Base-by-base conservation (phyloP, 2,113 vertebrate genomes). In the Cacatua alba region DNA sequence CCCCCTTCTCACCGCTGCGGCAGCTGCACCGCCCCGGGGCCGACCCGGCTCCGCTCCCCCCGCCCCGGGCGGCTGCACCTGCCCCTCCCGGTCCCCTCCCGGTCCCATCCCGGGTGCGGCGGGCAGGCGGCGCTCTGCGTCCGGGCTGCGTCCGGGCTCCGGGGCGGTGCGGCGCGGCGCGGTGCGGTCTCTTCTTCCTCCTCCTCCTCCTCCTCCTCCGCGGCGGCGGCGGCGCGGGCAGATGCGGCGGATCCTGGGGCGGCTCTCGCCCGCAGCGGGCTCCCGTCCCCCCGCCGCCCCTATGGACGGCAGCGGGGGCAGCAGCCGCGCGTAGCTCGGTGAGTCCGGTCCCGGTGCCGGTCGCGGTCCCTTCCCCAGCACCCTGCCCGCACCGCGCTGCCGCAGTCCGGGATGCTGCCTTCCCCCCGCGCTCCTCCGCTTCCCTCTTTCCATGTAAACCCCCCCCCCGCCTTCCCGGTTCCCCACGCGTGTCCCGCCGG, bases 81-180 rank as follows among this genome's bases (percentile, higher is more conserved):
- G 80, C 79, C 69, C 62, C 70, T 55, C 53, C 53, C 28, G 41
- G 41, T 43, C 82, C 52, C 72, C 31, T 72, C 39, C 68, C 88
- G 41, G 41, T 43, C 82, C 52, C 78, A 31, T 72, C 39, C 68
- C 88, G 68, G 44, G 64, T 44, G 41, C 70, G 11, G 85, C 92
- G 68, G 87, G 84, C 72, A 96, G 95, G 95, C 76, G 95, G 95
- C 95, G 95, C 94, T 95, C n/a, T n/a, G n/a, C n/a, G n/a, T n/a
- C n/a, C n/a, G n/a, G n/a, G n/a, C 81, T 83, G 94, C 49, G 86
- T 76, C 10, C 51, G 79, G 69, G 78, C 80, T 81, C n/a, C 72
- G 72, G 78, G 88, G 88, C 87, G 74, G 77, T 19, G 63, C 90
- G 71, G 90, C 14, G 63, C 90, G 71, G 90, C 14, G 37, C 51